phyloP scores from a whole-genome alignment of 2,113 vertebrate genomes.

The Edolisoma coerulescens region DNA sequence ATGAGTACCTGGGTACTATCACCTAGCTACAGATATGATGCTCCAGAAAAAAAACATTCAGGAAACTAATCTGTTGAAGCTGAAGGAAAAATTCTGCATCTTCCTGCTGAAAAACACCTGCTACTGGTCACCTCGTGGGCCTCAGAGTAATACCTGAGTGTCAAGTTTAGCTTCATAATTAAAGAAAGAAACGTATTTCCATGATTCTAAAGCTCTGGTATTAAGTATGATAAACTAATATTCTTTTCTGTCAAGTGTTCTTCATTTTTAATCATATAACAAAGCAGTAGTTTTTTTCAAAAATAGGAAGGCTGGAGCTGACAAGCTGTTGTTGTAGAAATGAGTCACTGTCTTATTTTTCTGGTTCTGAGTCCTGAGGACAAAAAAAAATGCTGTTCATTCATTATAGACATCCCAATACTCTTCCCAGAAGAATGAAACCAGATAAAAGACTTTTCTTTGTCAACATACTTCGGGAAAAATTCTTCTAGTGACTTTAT shows the following conservation, averaged over 20 bases:
- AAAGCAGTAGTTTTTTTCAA: neutral
- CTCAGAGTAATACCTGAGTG: neutral
- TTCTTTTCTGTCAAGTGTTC: neutral
- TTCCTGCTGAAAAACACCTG: neutral
- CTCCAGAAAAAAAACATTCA: neutral
- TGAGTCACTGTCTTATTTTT: neutral
- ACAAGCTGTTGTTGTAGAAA: neutral
- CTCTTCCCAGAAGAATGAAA: neutral
- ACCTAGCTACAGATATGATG: neutral
- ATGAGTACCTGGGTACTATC: neutral
- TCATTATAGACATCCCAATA: neutral
- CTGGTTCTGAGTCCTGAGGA: neutral
- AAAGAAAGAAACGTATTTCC: neutral
- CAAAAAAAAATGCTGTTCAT: neutral
- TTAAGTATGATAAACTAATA: neutral
- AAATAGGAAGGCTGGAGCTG: neutral
- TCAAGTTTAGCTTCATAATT: neutral
- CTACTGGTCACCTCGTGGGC: neutral
- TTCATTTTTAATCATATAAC: neutral
- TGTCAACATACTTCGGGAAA: neutral
- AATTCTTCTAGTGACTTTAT: neutral
- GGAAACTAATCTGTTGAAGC: neutral
- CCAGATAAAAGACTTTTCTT: neutral
- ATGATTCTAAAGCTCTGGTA: neutral
- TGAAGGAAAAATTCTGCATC: neutral